These are phyloP conservation scores for Apostichopus leukothele DNA, from an alignment of 53 echinoderm and acorn worm genomes.

Conservation along the genomic window DNA sequence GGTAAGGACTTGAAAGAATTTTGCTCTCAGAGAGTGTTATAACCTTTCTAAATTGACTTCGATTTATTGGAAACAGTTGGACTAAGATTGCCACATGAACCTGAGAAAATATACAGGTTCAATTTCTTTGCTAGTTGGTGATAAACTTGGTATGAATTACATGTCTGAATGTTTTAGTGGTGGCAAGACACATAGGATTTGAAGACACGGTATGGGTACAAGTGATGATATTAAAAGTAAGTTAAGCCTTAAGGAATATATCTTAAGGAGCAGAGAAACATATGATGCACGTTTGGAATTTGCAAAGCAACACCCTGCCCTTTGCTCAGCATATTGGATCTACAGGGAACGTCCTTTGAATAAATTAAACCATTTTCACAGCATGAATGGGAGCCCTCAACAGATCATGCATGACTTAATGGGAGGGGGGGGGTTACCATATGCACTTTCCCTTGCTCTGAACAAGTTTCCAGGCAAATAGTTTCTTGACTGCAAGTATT, in stretches of 20 bases:
- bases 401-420: background rate
- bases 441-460: background rate
- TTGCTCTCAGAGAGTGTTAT: background rate
- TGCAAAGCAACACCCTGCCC: slow-evolving; percentile 14
- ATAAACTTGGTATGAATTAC: background rate
- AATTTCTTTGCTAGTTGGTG: background rate
- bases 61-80: slow-evolving; percentile 7
- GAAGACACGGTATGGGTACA: slow-evolving; percentile 3
- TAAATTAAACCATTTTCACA: background rate
- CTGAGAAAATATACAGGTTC: background rate
- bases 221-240: slow-evolving; percentile 1
- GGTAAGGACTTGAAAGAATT: slow-evolving; percentile 22
- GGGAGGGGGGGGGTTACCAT: background rate
- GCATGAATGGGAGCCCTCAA: background rate
- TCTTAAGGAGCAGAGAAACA: slow-evolving; percentile 19
- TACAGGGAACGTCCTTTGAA: background rate
- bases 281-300: slow-evolving; percentile 22
- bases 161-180: slow-evolving; percentile 10
- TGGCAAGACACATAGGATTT: background rate
- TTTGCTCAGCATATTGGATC: background rate
- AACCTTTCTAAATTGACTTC: background rate
- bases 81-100: background rate
- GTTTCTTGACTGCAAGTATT: background rate
- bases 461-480: too few species aligned
- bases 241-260: background rate